A percentile compares a stretch with the other conserved stretches of the same genome.
phyloP scores from a whole-genome alignment of 2,113 vertebrate species.

The Protomyctophum bolini region DNA sequence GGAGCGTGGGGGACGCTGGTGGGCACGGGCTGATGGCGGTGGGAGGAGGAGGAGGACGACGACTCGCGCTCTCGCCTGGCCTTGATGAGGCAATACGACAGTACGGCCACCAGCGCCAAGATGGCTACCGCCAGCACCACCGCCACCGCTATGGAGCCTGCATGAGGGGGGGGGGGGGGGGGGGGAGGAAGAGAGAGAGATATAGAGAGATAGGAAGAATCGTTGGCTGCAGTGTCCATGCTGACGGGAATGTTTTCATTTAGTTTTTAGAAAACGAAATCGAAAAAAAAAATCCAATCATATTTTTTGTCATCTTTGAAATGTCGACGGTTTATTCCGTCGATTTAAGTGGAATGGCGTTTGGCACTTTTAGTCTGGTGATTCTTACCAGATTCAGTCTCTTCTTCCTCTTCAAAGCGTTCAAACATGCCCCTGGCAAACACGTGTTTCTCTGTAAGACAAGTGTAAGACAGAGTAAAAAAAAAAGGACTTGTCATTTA shows the following conservation, averaged over 20 bases:
- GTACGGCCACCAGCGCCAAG: conserved; percentile 79
- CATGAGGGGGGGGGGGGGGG: not conserved
- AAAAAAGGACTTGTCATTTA: not conserved
- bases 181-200: no score
- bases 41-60: no score
- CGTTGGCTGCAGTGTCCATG: no score
- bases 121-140: conserved; percentile 82
- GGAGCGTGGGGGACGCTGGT: conserved; percentile 74
- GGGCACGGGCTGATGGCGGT: conserved; percentile 54
- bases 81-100: conserved; percentile 86
- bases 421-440: conserved; percentile 60
- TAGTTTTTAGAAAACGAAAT: not conserved
- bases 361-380: no score
- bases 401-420: conserved; percentile 22
- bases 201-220: not conserved
- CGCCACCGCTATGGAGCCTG: conserved; percentile 77
- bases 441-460: conserved; percentile 57
- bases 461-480: no score
- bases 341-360: no score
- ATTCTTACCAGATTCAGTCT: conserved; percentile 57
- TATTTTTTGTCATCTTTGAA: no score
- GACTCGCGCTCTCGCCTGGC: conserved; percentile 65
- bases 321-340: no score
- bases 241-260: not conserved
- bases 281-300: no score